Conservation (phyloP, 2,888 invertebrate species). For the Nymphalis c-album region DNA sequence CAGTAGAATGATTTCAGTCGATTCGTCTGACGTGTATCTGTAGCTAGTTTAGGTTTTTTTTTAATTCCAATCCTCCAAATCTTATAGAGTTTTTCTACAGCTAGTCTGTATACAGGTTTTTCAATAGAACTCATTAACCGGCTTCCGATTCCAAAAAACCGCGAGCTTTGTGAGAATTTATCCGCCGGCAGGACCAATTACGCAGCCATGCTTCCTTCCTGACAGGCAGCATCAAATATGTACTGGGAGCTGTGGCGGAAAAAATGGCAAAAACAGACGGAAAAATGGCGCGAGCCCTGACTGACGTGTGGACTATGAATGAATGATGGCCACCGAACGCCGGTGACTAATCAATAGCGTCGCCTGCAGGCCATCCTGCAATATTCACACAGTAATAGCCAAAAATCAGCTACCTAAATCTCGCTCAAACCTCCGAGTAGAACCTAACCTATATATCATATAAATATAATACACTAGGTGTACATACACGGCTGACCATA, state of each 20-base stretch:
- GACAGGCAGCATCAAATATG: slow-evolving; percentile 69
- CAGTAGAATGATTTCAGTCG: slow-evolving; percentile 30
- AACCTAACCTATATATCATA: slow-evolving; percentile 24
- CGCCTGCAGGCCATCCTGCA: slow-evolving; percentile 49
- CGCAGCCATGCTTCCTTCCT: slow-evolving; percentile 64
- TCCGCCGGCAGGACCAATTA: slow-evolving; percentile 64
- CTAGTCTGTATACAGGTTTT: slow-evolving; percentile 25
- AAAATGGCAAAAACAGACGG: slow-evolving; percentile 43
- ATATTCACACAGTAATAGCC: slow-evolving; percentile 59
- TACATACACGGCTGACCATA: not conserved
- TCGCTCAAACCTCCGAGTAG: slow-evolving; percentile 20
- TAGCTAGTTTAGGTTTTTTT: slow-evolving; percentile 9
- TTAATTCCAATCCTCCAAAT: slow-evolving; percentile 18
- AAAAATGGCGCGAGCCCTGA: slow-evolving; percentile 55
- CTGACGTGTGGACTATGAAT: slow-evolving; percentile 67
- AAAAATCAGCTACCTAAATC: slow-evolving; percentile 46
- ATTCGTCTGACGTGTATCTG: slow-evolving; percentile 18
- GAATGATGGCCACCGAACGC: slow-evolving; percentile 62
- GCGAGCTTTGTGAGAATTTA: slow-evolving; percentile 52
- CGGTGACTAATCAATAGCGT: slow-evolving; percentile 55
- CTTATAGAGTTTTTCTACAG: slow-evolving; percentile 14
- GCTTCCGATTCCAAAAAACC: slow-evolving; percentile 47
- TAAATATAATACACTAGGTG: not conserved
- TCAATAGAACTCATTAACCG: slow-evolving; percentile 53
- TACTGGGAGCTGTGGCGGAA: slow-evolving; percentile 54